Evolutionary conservation across 1,140 invertebrate genomes (phyloP), one percentile per base, ranked within the genome.

Genomic region (Triops longicaudatus): DNA sequence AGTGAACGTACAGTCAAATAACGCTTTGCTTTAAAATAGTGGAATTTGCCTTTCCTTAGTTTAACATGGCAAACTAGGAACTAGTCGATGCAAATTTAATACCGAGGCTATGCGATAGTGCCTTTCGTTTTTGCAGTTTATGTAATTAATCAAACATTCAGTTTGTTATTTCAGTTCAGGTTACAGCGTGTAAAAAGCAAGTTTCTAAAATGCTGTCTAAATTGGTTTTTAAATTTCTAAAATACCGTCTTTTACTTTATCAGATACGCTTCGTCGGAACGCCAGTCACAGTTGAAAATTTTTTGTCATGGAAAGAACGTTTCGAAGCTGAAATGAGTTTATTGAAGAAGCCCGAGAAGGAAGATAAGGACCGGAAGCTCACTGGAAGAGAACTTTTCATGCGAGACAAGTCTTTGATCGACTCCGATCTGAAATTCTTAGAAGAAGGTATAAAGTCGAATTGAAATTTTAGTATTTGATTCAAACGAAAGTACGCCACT

Each of bases 211-310:
- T n/a, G n/a, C n/a, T n/a, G n/a, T n/a, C n/a, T n/a, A n/a, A n/a
- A n/a, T n/a, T n/a, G n/a, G n/a, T n/a, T n/a, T n/a, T n/a, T n/a
- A n/a, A n/a, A n/a, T n/a, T n/a, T n/a, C n/a, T n/a, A n/a, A n/a
- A n/a, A 37, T 73, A 79, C 22, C n/a, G n/a, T 72, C 41, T 78
- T 77, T 27, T 28, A 9, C 50, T 87, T 86, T 81, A 83, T 72
- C 83, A 95, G 91, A 95, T 94, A 92, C 89, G 92, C 81, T 97
- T 98, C 88, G 95, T 98, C 86, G 97, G 97, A 28, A 98, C 96
- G 1, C 86, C 91, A 82, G 97, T 98, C 0, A 94, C 94, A 1
- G 93, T 98, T 2, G 97, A 99, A 86, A 92, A 93, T n/a, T 99
- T 99, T 84, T 84, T 98, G 78, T 90, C 88, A 44, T 99, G 97